A percentile compares a stretch with the other conserved stretches of the same genome.
These are phyloP conservation scores for Leptinotarsa juncta DNA, from an alignment of 2,888 invertebrate genomes.

Conservation along the genomic window DNA sequence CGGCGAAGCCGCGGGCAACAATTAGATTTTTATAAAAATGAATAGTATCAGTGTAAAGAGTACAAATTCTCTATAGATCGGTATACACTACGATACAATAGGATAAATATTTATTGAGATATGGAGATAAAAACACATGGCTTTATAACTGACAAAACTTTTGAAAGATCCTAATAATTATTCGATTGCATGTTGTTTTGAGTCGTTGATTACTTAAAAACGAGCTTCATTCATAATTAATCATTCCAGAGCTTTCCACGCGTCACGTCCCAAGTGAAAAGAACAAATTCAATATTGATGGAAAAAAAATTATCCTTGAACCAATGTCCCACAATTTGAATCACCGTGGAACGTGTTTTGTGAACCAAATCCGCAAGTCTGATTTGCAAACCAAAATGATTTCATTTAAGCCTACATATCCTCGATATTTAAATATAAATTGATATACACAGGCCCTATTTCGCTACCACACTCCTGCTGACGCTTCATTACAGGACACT, in stretches of 20 bases:
- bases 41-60: too few relatives aligned
- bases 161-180: too few relatives aligned
- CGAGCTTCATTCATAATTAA: too few relatives aligned
- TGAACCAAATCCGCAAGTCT: constrained; percentile 23
- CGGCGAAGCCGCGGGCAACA: too few relatives aligned
- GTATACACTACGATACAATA: too few relatives aligned
- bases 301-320: not conserved
- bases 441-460: constrained; percentile 32
- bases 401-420: constrained; percentile 35
- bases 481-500: constrained; percentile 24
- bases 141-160: too few relatives aligned
- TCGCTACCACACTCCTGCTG: constrained; percentile 23
- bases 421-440: constrained; percentile 40
- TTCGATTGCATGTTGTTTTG: too few relatives aligned
- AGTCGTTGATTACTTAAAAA: too few relatives aligned
- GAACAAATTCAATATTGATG: not conserved
- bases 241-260: not conserved
- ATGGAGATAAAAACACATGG: too few relatives aligned
- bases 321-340: not conserved
- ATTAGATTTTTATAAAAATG: too few relatives aligned
- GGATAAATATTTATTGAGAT: too few relatives aligned
- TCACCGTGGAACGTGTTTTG: constrained; percentile 10
- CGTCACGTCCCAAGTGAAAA: not conserved
- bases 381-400: constrained; percentile 43
- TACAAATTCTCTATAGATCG: too few relatives aligned